Conservation (phyloP, 2,113 vertebrate species). For the Bos taurus region ARS-UCD2.0 NC_037338.1:87915001-87915500, state of each 20-base stretch:
- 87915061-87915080: not conserved
- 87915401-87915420: not conserved
- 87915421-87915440: not conserved
- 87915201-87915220: not conserved
- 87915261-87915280: not conserved
- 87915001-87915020: not conserved
- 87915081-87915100: not conserved
- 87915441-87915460: not conserved
- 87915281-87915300: not conserved
- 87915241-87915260: not conserved
- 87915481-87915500: not conserved
- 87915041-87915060: not conserved
- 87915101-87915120: not conserved
- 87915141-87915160: not conserved
- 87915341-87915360: not conserved
- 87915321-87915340: not conserved
- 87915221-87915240: not conserved
- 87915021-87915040: not conserved
- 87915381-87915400: not conserved
- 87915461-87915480: not conserved
- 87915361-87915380: not conserved
- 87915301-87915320: not conserved
- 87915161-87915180: not conserved
- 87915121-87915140: not conserved
- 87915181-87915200: not conserved